Conservation (phyloP, 2,113 vertebrate genomes). For the Narcine bancroftii region DNA sequence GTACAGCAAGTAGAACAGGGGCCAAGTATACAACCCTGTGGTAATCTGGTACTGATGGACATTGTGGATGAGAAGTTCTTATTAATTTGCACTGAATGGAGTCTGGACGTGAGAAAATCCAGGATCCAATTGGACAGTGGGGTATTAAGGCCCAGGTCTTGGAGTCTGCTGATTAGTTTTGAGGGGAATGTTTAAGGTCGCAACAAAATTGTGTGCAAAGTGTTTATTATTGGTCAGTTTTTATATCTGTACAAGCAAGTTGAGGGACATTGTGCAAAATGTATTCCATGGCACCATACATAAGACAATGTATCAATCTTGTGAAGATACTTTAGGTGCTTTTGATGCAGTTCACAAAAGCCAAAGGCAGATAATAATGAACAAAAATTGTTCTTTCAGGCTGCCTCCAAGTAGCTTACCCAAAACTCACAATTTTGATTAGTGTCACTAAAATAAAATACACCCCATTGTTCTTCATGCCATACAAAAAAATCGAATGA, state of each 20-base stretch:
- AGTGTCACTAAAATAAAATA: neutral
- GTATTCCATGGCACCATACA: neutral
- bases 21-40: too few relatives aligned
- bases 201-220: too few relatives aligned
- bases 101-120: too few relatives aligned
- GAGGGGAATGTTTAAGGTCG: too few relatives aligned
- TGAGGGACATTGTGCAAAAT: neutral
- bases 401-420: neutral
- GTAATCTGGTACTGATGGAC: too few relatives aligned
- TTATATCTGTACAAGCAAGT: neutral
- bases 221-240: too few relatives aligned
- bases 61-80: too few relatives aligned
- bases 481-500: neutral
- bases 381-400: neutral
- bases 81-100: too few relatives aligned
- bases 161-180: too few relatives aligned
- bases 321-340: neutral
- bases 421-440: neutral
- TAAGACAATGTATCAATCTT: neutral
- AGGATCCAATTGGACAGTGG: too few relatives aligned
- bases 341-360: neutral
- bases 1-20: too few relatives aligned
- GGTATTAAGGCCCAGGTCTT: too few relatives aligned
- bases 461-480: neutral
- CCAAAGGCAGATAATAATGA: neutral